A percentile compares a stretch with the other conserved stretches of the same genome.
These are phyloP conservation scores for Atlantisia rogersi DNA, from an alignment of 2,113 vertebrate species.

Conservation along the genomic window DNA sequence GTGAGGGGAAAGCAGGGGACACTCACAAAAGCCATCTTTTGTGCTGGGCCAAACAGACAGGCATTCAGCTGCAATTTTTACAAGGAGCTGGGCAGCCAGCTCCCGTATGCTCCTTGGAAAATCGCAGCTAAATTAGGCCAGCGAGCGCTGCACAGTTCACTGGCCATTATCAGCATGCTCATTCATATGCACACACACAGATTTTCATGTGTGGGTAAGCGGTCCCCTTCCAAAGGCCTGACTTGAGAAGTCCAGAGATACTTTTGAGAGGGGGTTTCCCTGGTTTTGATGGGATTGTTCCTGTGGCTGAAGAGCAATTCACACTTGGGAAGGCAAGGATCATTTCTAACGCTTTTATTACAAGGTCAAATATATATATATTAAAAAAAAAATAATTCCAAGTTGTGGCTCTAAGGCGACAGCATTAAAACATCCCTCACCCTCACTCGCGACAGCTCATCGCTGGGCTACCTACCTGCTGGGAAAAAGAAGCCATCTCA, in stretches of 20 bases:
- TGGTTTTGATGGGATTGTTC: fast-evolving
- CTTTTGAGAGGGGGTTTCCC: background rate
- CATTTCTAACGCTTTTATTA: background rate
- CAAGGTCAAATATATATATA: background rate
- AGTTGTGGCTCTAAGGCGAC: background rate
- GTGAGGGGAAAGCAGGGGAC: background rate
- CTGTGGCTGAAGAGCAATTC: background rate
- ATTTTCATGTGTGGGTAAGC: background rate
- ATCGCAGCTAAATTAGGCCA: background rate
- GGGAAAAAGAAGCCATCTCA: background rate
- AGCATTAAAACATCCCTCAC: background rate
- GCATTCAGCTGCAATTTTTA: background rate
- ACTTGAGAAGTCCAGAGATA: background rate
- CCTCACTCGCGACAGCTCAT: background rate
- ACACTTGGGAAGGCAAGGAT: background rate
- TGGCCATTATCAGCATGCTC: background rate
- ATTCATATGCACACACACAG: background rate
- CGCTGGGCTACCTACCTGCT: background rate
- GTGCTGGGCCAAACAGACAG: background rate
- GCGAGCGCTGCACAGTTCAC: background rate
- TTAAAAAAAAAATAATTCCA: background rate
- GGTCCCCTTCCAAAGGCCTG: background rate
- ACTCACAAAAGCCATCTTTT: background rate
- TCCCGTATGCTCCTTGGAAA: background rate
- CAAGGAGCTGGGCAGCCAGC: background rate